A percentile compares a stretch with the other conserved stretches of the same genome.
Conservation (phyloP, 2,797 vertebrate genomes). For the Semotilus atromaculatus region DNA sequence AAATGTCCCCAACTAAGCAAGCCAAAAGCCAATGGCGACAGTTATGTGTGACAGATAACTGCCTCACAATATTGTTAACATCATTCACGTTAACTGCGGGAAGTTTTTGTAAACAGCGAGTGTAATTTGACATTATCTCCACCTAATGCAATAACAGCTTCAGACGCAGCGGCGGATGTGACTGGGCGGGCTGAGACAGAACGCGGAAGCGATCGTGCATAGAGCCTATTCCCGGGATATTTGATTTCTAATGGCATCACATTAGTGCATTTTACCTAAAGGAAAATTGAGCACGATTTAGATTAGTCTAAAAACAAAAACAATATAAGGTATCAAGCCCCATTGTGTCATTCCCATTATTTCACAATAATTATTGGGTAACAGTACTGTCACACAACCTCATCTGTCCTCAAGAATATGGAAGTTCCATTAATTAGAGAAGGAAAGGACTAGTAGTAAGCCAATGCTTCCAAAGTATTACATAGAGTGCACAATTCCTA, state of each 20-base stretch:
- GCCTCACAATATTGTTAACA: no score
- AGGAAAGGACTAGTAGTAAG: background rate
- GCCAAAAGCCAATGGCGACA: no score
- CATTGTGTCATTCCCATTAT: background rate
- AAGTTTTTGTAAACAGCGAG: no score
- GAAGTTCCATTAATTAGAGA: background rate
- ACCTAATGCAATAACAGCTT: no score
- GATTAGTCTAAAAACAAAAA: background rate
- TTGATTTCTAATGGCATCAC: background rate
- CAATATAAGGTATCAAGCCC: background rate
- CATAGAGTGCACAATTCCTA: conserved; percentile 1
- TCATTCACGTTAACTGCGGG: no score
- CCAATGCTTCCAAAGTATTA: background rate
- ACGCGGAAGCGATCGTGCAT: no score
- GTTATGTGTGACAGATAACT: no score
- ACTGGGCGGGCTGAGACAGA: no score
- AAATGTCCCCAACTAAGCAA: no score
- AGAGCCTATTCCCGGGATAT: background rate
- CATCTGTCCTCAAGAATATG: background rate
- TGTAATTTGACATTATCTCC: no score
- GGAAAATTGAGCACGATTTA: background rate
- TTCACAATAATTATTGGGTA: background rate
- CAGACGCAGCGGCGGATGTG: no score
- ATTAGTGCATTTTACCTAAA: background rate
- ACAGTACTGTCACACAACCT: background rate